Base-by-base conservation (phyloP, 2,797 vertebrate genomes). In the Phrynocephalus vlangalii region DNA sequence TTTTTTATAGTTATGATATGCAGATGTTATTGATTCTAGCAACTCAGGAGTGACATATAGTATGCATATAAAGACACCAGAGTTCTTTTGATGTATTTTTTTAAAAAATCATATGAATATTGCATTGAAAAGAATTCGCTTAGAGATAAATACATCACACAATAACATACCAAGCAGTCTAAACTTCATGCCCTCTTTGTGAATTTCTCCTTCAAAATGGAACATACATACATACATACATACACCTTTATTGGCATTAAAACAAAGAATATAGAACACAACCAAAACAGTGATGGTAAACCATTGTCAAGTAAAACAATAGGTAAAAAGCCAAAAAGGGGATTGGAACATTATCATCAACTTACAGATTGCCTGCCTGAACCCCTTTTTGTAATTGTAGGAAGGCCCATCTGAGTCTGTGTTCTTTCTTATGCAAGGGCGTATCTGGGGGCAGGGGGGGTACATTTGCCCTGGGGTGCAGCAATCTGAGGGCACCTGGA, bases 1-100 rank as follows among this genome's bases (percentile, higher is more conserved):
- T 11, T 0, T 5, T 1, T 1, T 30, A 52, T 78, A n/a, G 1
- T 0, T 63, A 78, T 50, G 0, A 60, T 26, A 24, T 20, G 9
- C 44, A 33, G 20, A 13, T 81, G 48, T 10, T 18, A 75, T n/a
- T 48, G 68, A 63, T 11, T 73, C 80, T 2, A 73, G 30, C 52
- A 38, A 50, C 26, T 73, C 71, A 73, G n/a, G 68, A 82, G 67
- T 28, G 67, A 82, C 28, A 79, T 67, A 38, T 38, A 66, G 30
- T 67, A 24, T 38, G 9, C 56, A 66, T 26, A 82, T 70, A 80
- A 80, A 56, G 76, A 70, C 70, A 33, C 15, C n/a, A 22, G 26
- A 50, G 28, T 24, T 56, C 44, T 79, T 68, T n/a, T 63, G 18
- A 63, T 63, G 60, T 16, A 56, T 56, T 63, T 63, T 16, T n/a